Evolutionary conservation across 2,888 invertebrate species (phyloP), one percentile per base, ranked within the genome.

Genomic region (Lasioglossum pauxillum): DNA sequence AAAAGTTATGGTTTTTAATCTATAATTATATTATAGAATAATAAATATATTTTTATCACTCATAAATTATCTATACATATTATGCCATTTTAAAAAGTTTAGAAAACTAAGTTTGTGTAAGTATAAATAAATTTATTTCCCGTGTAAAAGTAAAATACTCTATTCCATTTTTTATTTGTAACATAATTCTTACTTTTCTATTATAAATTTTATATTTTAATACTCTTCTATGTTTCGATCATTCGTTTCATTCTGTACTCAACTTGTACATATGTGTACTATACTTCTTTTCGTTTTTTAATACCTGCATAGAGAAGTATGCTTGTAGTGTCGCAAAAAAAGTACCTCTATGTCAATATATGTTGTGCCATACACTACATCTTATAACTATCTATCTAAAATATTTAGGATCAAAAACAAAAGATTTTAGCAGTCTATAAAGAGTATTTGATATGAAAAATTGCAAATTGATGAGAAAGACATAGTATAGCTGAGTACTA

Each of bases 41-140:
- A 80, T 75, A 82, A 83, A 84, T 84, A 83, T 83, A 85, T 83
- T 78, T 85, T 83, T 83, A 85, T 83, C 78, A 79, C 77, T 85
- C 75, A 60, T 78, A 83, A 83, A 83, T 84, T 74, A 84, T 83
- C 38, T 73, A 69, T 31, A 31, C 31, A 31, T 83, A 84, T 83
- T 74, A n/a, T 72, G 72, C 72, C 64, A 67, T 74, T 73, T 85
- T 78, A 73, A 72, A 85, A 73, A 80, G 38, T 49, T 74, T 79
- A 83, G 76, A 79, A 67, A 75, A 60, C 67, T 82, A 84, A 78
- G 71, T 82, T 83, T 82, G 19, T 78, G 83, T 83, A 83, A 84
- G 77, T 83, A 84, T 76, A 41, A 84, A 78, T 83, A 83, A 84
- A 83, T 78, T 84, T 71, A 78, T 83, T 83, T 78, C 75, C 38